phyloP scores from a whole-genome alignment of 2,888 invertebrate genomes.

The Cataglyphis livida region DNA sequence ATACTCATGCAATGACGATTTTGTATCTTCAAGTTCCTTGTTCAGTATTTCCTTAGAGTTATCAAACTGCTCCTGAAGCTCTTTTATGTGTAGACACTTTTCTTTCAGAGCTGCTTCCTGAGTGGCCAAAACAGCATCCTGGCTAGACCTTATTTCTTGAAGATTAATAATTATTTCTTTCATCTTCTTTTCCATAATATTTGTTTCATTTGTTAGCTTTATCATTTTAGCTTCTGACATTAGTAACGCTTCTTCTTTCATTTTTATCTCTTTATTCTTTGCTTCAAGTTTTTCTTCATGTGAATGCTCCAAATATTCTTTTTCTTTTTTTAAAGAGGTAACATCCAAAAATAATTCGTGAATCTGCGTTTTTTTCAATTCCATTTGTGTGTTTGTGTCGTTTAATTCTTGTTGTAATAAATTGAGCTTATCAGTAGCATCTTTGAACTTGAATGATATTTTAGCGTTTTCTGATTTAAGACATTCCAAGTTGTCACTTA shows the following conservation, averaged over 20 bases:
- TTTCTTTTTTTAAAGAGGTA: constrained; percentile 60
- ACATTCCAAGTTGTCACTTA: constrained; percentile 34
- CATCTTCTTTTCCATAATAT: constrained; percentile 71
- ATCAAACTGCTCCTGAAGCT: constrained; percentile 63
- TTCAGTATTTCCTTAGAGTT: constrained; percentile 51
- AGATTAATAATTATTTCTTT: constrained; percentile 77
- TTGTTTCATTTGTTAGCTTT: constrained; percentile 58
- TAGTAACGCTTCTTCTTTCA: constrained; percentile 70
- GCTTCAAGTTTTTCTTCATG: constrained; percentile 36
- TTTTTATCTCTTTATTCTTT: constrained; percentile 64
- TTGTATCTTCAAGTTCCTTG: constrained; percentile 63
- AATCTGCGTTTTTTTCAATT: constrained; percentile 56
- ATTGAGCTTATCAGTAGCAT: constrained; percentile 40
- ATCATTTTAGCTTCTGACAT: constrained; percentile 69
- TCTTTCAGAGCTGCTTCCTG: constrained; percentile 76
- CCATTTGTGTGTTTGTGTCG: constrained; percentile 56
- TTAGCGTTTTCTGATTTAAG: constrained; percentile 52
- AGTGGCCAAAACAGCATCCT: constrained; percentile 73
- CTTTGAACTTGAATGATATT: constrained; percentile 55
- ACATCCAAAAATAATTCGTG: constrained; percentile 52
- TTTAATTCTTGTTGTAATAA: constrained; percentile 52
- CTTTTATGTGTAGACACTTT: constrained; percentile 63
- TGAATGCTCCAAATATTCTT: constrained; percentile 37
- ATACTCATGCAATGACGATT: constrained; percentile 41
- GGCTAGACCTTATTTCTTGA: constrained; percentile 75